Evolutionary conservation across 2,113 vertebrate genomes (phyloP), one percentile per base, ranked within the genome.

Genomic region (Eurystomus gularis): DNA sequence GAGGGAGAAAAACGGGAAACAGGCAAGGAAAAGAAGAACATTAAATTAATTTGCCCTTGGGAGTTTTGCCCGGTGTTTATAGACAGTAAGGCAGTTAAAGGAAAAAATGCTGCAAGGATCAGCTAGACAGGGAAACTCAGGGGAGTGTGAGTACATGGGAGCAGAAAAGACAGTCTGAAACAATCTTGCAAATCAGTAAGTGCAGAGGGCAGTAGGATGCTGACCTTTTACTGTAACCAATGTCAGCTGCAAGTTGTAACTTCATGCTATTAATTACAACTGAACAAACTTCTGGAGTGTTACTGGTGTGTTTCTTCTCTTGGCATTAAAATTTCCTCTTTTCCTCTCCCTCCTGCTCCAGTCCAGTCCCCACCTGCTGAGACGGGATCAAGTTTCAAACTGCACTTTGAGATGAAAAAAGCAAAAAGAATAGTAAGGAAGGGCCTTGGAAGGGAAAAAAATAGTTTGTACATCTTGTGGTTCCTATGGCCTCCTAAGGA

Each of bases 221-320:
- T 96, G 85, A 94, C 82, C 55, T 97, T 96, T 93, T 83, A 79
- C 77, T 97, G 68, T 91, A 96, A 93, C 68, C 9, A 21, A 28
- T 86, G 90, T 97, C 93, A 95, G 80, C 82, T 96, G 91, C 82
- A 96, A 81, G 83, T 90, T 95, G 82, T 96, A 96, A 97, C 91
- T 95, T 97, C 80, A 69, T 69, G 35, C 71, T 93, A 93, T 95
- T 97, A 96, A 88, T 97, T 96, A 95, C 52, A 94, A 89, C 54
- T 21, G n/a, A 94, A 37, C 54, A 75, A 83, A 89, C 28, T 85
- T 97, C 68, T 72, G 69, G 57, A 62, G 15, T 51, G 46, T 72
- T 94, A 78, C 79, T 88, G 69, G 55, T 62, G 17, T 55, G 55
- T 80, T 96, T 97, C 85, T 96, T 72, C 78, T 86, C 48, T 78